Percentiles rank a stretch among this genome's conserved stretches.
Conservation (phyloP, 92 coral and sea anemone genomes). For the Parazoanthus darwini region DNA sequence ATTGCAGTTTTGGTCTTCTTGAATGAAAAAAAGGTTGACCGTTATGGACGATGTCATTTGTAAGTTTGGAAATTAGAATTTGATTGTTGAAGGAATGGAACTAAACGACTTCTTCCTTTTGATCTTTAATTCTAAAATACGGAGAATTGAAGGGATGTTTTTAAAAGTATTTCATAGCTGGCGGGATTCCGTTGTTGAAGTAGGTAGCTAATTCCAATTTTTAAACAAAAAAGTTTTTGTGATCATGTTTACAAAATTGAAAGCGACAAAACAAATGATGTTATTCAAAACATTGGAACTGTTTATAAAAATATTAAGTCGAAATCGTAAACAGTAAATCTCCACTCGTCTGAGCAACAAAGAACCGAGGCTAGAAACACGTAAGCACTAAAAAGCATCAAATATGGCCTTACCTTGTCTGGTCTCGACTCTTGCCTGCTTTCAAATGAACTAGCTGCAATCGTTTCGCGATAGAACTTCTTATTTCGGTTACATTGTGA, state of each 20-base stretch:
- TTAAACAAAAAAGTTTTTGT: neutral
- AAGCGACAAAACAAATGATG: neutral
- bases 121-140: no score
- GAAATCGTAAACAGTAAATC: neutral
- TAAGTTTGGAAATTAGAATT: neutral
- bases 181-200: neutral
- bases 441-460: constrained; percentile 29
- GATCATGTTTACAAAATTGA: constrained; percentile 7
- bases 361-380: neutral
- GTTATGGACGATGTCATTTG: neutral
- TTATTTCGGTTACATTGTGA: constrained; percentile 3
- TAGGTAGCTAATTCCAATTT: neutral
- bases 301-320: neutral
- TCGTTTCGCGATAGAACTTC: constrained; percentile 16
- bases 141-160: no score
- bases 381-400: neutral
- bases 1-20: no score
- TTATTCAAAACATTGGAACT: neutral
- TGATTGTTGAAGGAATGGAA: neutral
- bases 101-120: neutral
- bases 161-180: neutral
- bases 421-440: constrained; percentile 9
- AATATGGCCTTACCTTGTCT: constrained; percentile 19
- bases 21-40: no score
- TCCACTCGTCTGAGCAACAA: neutral